Conservation (phyloP, 2,888 invertebrate species). For the Philopedon plagiatum region DNA sequence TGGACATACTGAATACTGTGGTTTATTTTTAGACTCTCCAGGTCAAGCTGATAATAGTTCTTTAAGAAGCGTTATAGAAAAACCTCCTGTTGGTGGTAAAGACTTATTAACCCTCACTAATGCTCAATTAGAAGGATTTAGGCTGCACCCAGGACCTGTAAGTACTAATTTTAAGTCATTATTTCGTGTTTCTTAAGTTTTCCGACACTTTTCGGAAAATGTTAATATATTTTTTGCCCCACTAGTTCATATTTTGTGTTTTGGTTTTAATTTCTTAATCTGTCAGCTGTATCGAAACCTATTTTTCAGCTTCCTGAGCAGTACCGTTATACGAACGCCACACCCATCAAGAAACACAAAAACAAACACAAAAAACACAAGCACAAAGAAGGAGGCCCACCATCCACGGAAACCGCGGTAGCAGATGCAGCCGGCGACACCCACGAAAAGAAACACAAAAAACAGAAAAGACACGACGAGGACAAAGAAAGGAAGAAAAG, state of each 20-base stretch:
- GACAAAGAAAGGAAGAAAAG: constrained; percentile 94
- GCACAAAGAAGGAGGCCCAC: constrained; percentile 87
- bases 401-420: constrained; percentile 78
- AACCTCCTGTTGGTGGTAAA: constrained; percentile 93
- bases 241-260: too few relatives aligned
- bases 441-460: constrained; percentile 96
- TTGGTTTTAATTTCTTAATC: too few relatives aligned
- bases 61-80: constrained; percentile 93
- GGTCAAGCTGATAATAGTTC: constrained; percentile 91
- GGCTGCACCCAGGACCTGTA: constrained; percentile 93
- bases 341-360: constrained; percentile 93
- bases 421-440: constrained; percentile 80
- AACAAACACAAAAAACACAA: constrained; percentile 97
- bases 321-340: constrained; percentile 92
- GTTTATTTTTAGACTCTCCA: constrained; percentile 78
- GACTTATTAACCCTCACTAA: constrained; percentile 89
- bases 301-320: constrained; percentile 87
- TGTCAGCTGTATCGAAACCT: too few relatives aligned
- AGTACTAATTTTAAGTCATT: constrained; percentile 56
- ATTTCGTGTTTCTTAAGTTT: too few relatives aligned
- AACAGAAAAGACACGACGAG: constrained; percentile 93
- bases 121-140: constrained; percentile 92
- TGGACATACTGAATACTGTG: too few relatives aligned
- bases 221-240: too few relatives aligned
- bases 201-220: too few relatives aligned